Evolutionary conservation across 2,888 invertebrate genomes (phyloP), one percentile per base, ranked within the genome.

Genomic region (Dorcus hopei): DNA sequence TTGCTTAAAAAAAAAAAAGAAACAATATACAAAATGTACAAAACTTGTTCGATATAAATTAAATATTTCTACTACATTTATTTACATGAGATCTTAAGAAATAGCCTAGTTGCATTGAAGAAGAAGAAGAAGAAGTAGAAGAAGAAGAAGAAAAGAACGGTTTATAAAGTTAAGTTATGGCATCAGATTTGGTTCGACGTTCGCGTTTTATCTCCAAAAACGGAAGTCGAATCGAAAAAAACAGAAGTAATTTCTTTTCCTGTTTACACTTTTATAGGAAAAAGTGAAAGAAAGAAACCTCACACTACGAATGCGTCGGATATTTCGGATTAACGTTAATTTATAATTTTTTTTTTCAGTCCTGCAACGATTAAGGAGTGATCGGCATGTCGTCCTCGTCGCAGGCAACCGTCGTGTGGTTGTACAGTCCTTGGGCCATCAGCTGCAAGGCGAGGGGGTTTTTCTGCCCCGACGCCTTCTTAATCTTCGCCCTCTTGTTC

Each of bases 401-500:
- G 26, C 26, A 26, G 2, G 26, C 74, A 89, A 89, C 67, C 90
- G 90, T 90, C 60, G 88, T 86, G 74, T 96, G 96, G 77, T 96
- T 96, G 80, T 96, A 95, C 26, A 95, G 81, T 0, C 95, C 96
- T 75, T 96, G 95, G 0, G 95, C 95, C 93, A 95, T 95, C 68
- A 96, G 83, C 73, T 95, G 94, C 57, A 94, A 74, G 0, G 96
- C 95, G 55, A 96, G 80, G 0, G 92, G 90, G 78, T 94, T 92
- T 72, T 91, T 87, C 67, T 90, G 88, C 0, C 94, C 94, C 0
- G 87, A 87, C 0, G 93, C 86, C 76, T 97, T 97, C 83, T 97
- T 97, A 77, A 96, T 90, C 81, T 97, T 97, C 63, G 97, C 97
- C 11, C 97, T 84, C 77, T 97, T 96, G 81, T 97, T 96, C 82